A percentile compares a stretch with the other conserved stretches of the same genome.
phyloP scores from a whole-genome alignment of 2,888 invertebrate species.

The Parelbella ahira region DNA sequence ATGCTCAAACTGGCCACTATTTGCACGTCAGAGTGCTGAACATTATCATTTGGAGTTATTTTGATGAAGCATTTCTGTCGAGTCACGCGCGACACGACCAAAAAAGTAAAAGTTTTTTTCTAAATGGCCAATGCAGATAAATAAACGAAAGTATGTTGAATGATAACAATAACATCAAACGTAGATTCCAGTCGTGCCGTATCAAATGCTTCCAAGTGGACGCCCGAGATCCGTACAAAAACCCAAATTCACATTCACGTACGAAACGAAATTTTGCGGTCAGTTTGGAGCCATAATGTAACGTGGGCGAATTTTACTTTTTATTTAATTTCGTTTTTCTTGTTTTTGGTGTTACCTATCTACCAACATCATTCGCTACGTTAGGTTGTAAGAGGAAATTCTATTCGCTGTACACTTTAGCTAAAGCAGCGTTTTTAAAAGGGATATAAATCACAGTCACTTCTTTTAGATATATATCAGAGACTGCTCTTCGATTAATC shows the following conservation, averaged over 20 bases:
- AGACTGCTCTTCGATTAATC: conserved; percentile 22
- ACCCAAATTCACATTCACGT: conserved; percentile 40
- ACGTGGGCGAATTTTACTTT: conserved; percentile 38
- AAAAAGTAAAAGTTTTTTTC: conserved; percentile 58
- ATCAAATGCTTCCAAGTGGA: conserved; percentile 27
- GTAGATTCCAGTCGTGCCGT: conserved; percentile 31
- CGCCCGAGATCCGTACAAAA: conserved; percentile 38
- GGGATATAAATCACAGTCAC: conserved; percentile 24
- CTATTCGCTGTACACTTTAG: conserved; percentile 15
- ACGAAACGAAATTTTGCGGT: conserved; percentile 46
- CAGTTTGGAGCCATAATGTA: conserved; percentile 37
- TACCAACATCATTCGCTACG: conserved; percentile 9
- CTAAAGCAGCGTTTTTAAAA: conserved; percentile 19
- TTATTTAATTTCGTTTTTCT: conserved; percentile 30
- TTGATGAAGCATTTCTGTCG: conserved; percentile 29
- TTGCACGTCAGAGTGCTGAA: conserved; percentile 6
- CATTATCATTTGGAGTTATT: conserved; percentile 5
- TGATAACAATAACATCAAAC: conserved; percentile 31
- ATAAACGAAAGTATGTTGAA: conserved; percentile 37
- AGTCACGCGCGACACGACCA: conserved; percentile 49
- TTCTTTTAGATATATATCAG: conserved; percentile 20
- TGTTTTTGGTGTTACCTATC: conserved; percentile 8
- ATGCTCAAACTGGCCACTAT: conserved; percentile 4
- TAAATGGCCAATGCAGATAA: conserved; percentile 40
- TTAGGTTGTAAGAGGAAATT: no score